Conservation (phyloP, 2,113 vertebrate genomes). For the Sebastes fasciatus region DNA sequence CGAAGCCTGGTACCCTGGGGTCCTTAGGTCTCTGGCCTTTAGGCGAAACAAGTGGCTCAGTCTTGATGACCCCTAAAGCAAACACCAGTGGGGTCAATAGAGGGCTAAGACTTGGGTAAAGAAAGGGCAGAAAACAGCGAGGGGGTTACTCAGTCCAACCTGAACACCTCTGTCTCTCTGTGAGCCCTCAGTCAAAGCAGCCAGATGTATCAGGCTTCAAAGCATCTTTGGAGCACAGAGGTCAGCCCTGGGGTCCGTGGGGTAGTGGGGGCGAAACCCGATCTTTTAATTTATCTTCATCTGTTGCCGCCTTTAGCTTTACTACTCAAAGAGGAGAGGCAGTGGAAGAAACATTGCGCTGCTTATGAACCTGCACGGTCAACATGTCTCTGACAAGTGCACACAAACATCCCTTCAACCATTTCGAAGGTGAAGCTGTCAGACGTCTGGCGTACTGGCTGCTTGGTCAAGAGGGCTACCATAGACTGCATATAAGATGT, state of each 20-base stretch:
- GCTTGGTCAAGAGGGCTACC: neutral
- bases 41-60: conserved; percentile 50
- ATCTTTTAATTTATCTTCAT: conserved; percentile 65
- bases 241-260: conserved; percentile 36
- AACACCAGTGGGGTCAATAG: conserved; percentile 49
- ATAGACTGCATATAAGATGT: no score
- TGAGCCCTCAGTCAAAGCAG: conserved; percentile 63
- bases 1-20: conserved; percentile 9
- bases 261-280: conserved; percentile 45
- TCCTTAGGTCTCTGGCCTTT: conserved; percentile 30
- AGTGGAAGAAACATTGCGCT: neutral
- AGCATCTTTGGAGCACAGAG: conserved; percentile 44
- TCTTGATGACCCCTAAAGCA: conserved; percentile 51
- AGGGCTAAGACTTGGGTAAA: conserved; percentile 44
- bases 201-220: conserved; percentile 79
- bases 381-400: conserved; percentile 29
- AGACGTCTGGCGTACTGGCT: conserved; percentile 21
- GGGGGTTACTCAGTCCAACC: conserved; percentile 48
- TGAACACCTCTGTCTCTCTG: conserved; percentile 55
- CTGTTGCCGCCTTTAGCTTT: conserved; percentile 29
- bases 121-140: conserved; percentile 39
- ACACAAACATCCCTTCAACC: conserved; percentile 12
- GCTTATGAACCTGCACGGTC: conserved; percentile 5
- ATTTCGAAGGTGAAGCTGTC: conserved; percentile 15
- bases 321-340: conserved; percentile 1